Percentiles rank a stretch among this genome's conserved stretches.
These are phyloP conservation scores for Toxotes lorentzi DNA, from an alignment of 2,797 vertebrate genomes.

Conservation along the genomic window DNA sequence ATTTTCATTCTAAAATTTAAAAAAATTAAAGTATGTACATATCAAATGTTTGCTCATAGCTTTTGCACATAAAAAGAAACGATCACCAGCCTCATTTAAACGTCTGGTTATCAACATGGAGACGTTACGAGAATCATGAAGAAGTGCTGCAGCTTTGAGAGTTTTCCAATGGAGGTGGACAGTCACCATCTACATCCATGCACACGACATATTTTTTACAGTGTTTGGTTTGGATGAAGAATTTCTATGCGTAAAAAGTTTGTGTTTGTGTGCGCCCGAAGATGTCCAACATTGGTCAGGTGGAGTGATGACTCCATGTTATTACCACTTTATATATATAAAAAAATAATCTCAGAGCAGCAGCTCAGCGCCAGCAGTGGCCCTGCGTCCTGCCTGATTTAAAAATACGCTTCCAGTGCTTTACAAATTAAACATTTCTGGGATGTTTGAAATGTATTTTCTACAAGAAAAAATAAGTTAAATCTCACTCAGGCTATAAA, in stretches of 20 bases:
- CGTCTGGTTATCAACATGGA: not conserved
- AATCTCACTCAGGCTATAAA: not conserved
- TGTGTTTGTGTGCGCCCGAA: not conserved
- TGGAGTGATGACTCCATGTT: not conserved
- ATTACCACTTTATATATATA: not conserved
- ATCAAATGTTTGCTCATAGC: not conserved
- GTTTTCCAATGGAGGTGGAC: not conserved
- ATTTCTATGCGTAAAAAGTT: conserved; percentile 2
- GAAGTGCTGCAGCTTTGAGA: not conserved
- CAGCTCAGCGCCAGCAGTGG: not conserved
- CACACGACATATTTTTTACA: not conserved
- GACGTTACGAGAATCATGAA: not conserved
- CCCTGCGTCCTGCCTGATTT: not conserved
- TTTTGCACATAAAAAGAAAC: not conserved
- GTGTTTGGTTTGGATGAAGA: not conserved
- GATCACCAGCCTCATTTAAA: not conserved
- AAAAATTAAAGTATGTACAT: not conserved
- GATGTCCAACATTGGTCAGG: not conserved
- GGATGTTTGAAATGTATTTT: not conserved
- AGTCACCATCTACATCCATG: not conserved
- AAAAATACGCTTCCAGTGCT: not conserved
- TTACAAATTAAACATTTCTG: not conserved
- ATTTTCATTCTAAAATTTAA: not conserved
- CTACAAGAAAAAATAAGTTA: not conserved
- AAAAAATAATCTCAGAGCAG: not conserved